Evolutionary conservation across 2,113 vertebrate genomes (phyloP), one percentile per base, ranked within the genome.

Genomic region (Taxidea taxus): DNA sequence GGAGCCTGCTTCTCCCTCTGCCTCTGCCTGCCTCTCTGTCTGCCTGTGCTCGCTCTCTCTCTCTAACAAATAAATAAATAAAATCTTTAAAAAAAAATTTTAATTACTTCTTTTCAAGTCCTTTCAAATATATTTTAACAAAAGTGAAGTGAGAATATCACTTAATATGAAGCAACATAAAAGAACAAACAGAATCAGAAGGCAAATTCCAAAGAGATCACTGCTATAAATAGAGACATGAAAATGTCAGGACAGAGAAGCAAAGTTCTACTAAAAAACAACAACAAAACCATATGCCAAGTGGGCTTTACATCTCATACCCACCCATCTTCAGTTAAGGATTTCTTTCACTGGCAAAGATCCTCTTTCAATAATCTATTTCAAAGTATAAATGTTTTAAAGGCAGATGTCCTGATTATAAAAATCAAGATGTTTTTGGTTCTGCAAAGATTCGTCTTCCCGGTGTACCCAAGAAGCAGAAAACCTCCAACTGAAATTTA

Each of bases 121-220:
- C 90, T 42, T 92, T 90, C 51, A 95, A 97, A 96, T 80, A 80
- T 13, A 96, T 77, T 94, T 75, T 82, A 66, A 4, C 0, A 49
- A 91, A 98, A 98, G 92, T 94, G n/a, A 98, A 96, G n/a, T 91
- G 89, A 74, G 60, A 97, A 49, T 87, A 97, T 86, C 94, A 91
- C 86, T 96, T 97, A 96, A 97, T 84, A 58, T 92, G 96, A 97
- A 98, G 97, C 94, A 95, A 96, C 68, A 97, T 96, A 96, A 89
- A 98, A 98, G 95, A 98, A 97, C 94, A 97, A 98, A 98, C 90
- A 97, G 98, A 98, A 98, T 97, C 90, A 98, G 98, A 98, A 98
- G 97, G 89, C 98, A 98, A 98, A 99, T 98, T 98, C 98, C 98
- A 98, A 92, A 97, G 97, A 98, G 98, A 98, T 98, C 98, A 98